Evolutionary conservation across 2,888 invertebrate species (phyloP).

Genomic region (Drosophila anomalata): DNA sequence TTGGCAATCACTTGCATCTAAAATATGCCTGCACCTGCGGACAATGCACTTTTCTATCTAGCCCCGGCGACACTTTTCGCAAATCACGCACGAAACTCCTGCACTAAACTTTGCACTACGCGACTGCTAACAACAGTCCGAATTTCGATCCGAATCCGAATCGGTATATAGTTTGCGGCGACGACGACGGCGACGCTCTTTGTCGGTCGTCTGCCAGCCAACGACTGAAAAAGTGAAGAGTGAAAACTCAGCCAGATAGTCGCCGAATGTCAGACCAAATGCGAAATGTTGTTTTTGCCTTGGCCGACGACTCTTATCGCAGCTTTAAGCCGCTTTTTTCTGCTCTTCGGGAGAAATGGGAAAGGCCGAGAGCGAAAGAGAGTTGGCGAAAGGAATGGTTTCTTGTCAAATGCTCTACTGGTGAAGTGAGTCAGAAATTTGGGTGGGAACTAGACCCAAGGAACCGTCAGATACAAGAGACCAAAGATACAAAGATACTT

Average conservation of each 20-base stretch:
- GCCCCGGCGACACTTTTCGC: slow-evolving; percentile 30
- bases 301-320: slow-evolving; percentile 32
- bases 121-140: slow-evolving; percentile 1
- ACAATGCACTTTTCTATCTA: slow-evolving; percentile 23
- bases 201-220: slow-evolving; percentile 42
- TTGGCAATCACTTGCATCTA: slow-evolving; percentile 24
- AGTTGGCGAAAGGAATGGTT: neutral
- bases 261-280: slow-evolving; percentile 52
- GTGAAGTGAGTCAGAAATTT: neutral
- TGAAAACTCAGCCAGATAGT: slow-evolving; percentile 58
- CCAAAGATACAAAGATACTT: too few relatives aligned
- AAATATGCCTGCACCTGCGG: slow-evolving; percentile 13
- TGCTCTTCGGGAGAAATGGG: slow-evolving; percentile 34
- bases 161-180: slow-evolving; percentile 10
- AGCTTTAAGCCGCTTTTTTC: slow-evolving; percentile 16
- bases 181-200: slow-evolving; percentile 38
- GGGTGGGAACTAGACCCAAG: neutral
- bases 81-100: slow-evolving; percentile 35
- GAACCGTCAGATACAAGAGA: too few relatives aligned
- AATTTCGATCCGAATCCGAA: slow-evolving; percentile 29
- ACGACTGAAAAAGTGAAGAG: slow-evolving; percentile 43
- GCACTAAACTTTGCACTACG: slow-evolving; percentile 13
- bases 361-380: slow-evolving; percentile 16
- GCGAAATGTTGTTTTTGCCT: slow-evolving; percentile 32
- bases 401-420: slow-evolving; percentile 20